These are phyloP conservation scores for Phylloscopus trochilus DNA, from an alignment of 2,113 vertebrate genomes.

Conservation along the genomic window DNA sequence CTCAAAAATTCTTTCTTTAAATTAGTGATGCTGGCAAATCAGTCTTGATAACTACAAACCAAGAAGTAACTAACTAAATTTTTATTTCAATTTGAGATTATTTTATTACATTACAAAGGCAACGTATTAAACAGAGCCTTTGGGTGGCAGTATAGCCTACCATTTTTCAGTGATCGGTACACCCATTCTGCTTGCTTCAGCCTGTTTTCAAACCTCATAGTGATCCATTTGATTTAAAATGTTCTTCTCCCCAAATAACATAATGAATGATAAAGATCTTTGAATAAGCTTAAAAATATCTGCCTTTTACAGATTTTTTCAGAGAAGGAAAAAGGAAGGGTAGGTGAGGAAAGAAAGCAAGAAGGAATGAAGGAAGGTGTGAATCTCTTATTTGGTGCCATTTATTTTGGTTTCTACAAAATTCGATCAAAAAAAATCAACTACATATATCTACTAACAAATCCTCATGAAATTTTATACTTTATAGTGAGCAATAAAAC, in stretches of 20 bases:
- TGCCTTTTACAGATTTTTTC: neutral
- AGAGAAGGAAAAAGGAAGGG: neutral
- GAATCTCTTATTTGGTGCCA: fast-evolving
- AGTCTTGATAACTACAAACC: neutral
- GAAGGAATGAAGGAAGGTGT: neutral
- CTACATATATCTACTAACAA: neutral
- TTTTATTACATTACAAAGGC: neutral
- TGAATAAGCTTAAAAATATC: neutral
- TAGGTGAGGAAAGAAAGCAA: neutral
- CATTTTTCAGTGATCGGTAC: neutral
- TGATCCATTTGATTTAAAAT: neutral
- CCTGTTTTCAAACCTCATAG: neutral
- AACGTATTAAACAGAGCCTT: neutral
- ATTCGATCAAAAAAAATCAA: neutral
- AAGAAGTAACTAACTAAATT: neutral
- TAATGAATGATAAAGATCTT: neutral
- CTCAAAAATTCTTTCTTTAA: neutral
- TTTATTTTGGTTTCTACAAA: neutral
- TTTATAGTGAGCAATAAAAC: neutral
- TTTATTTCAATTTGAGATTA: neutral
- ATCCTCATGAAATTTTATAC: neutral
- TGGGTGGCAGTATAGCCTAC: constrained; percentile 19
- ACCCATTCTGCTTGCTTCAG: neutral
- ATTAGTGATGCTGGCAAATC: neutral
- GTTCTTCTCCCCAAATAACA: neutral